Evolutionary conservation across 2,888 invertebrate genomes (phyloP).

Genomic region (Machimus atricapillus): DNA sequence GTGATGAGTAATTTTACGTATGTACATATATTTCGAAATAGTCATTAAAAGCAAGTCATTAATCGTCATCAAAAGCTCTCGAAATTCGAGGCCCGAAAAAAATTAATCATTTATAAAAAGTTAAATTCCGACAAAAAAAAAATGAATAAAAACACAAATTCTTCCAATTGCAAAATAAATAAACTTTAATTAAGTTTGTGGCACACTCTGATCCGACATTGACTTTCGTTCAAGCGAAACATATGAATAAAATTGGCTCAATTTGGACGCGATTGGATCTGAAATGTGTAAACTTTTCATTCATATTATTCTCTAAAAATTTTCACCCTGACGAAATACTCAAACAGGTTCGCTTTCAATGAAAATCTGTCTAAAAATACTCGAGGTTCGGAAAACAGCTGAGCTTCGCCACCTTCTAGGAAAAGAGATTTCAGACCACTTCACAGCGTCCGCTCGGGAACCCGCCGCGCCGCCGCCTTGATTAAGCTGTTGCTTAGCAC

Average conservation of each 20-base stretch:
- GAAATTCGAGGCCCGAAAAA: neutral
- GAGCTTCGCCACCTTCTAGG: neutral
- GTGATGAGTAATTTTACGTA: too few relatives aligned
- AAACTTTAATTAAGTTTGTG: neutral
- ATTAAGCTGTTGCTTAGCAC: neutral
- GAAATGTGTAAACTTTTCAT: neutral
- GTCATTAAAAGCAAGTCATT: neutral
- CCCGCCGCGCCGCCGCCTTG: neutral
- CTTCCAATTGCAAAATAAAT: too few relatives aligned
- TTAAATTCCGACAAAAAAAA: neutral
- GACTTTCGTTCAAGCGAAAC: neutral
- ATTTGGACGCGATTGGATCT: neutral
- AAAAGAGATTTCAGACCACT: neutral
- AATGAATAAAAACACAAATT: too few relatives aligned
- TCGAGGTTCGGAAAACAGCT: neutral
- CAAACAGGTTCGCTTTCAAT: neutral
- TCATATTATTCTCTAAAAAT: neutral
- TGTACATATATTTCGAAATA: neutral
- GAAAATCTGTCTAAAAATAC: neutral
- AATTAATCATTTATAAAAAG: neutral
- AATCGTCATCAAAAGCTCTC: neutral
- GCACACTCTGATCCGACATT: neutral
- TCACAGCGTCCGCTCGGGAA: neutral
- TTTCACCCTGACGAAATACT: neutral
- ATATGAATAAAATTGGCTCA: neutral